Base-by-base conservation (phyloP, 2,888 invertebrate species). In the Elmis aenea region DNA sequence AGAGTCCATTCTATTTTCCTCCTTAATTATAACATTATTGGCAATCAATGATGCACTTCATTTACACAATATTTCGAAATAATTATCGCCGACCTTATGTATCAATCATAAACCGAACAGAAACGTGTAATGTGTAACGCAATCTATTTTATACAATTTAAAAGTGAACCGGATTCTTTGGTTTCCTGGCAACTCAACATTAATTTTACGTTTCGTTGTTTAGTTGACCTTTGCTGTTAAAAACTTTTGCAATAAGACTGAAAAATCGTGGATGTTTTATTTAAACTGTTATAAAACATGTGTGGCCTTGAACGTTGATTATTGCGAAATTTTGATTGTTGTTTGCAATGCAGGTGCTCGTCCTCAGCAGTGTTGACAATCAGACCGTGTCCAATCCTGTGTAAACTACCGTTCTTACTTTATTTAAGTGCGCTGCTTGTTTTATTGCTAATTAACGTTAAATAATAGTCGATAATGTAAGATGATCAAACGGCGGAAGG, bases 291-390 rank as follows among this genome's bases (percentile, higher is more conserved):
- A 32, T 31, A 21, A n/a, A n/a, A 24, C 9, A 9, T 23, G 10
- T 11, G 11, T 12, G 26, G 9, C 41, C 41, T 41, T 41, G 41
- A 41, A 41, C 23, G 33, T 28, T 9, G 15, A 9, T 5, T 13
- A 15, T 38, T 38, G 33, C 31, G 34, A 38, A 42, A 42, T 38
- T 41, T 34, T 38, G 42, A 42, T 42, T 42, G 36, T 36, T 37
- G 9, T 20, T 13, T 30, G 5, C 21, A 33, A 26, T 27, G 32
- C 42, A 34, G 31, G 31, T 38, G 34, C 37, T 42, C 42, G 42
- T 42, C 42, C 42, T 42, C 42, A 42, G 24, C 42, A 38, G 34
- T 34, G 34, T 42, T 42, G 42, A 42, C 42, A 42, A 42, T 42
- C 42, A 42, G 42, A 42, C 42, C 42, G 42, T 42, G 38, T 42